Conservation (phyloP, 2,797 vertebrate species). For the Clarias fuscus region DNA sequence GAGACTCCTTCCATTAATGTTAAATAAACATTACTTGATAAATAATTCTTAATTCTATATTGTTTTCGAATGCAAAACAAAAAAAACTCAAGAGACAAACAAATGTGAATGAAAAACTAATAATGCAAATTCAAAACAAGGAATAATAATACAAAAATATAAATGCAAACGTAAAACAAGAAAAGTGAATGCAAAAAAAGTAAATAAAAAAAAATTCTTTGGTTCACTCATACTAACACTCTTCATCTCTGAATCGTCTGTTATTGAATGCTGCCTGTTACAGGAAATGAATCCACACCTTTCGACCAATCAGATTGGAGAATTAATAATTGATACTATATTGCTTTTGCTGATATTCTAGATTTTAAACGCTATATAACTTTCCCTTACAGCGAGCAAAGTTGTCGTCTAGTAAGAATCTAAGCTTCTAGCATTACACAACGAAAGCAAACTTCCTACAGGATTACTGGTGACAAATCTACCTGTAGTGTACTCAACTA, state of each 20-base stretch:
- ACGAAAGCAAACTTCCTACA: constrained; percentile 5
- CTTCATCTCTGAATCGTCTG: neutral
- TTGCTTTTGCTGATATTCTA: neutral
- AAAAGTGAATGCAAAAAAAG: too few species aligned
- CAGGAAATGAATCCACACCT: neutral
- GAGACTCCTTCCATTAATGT: neutral
- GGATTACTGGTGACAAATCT: neutral
- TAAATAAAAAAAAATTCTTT: too few species aligned
- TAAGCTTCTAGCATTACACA: neutral
- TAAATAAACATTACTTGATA: neutral
- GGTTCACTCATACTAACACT: neutral
- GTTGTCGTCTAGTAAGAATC: neutral
- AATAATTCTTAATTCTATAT: too few species aligned
- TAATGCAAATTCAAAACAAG: too few species aligned
- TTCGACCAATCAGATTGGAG: neutral
- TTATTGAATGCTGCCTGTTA: neutral
- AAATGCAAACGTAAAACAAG: too few species aligned
- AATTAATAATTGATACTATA: neutral
- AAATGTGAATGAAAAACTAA: too few species aligned
- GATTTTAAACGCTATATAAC: neutral
- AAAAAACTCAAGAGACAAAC: too few species aligned
- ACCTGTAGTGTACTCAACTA: constrained; percentile 17
- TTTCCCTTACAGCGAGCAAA: neutral
- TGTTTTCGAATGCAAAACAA: too few species aligned
- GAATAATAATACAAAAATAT: too few species aligned